These are phyloP conservation scores for Amphiprion ocellaris DNA, from an alignment of 2,113 vertebrate genomes.

Conservation along the genomic window DNA sequence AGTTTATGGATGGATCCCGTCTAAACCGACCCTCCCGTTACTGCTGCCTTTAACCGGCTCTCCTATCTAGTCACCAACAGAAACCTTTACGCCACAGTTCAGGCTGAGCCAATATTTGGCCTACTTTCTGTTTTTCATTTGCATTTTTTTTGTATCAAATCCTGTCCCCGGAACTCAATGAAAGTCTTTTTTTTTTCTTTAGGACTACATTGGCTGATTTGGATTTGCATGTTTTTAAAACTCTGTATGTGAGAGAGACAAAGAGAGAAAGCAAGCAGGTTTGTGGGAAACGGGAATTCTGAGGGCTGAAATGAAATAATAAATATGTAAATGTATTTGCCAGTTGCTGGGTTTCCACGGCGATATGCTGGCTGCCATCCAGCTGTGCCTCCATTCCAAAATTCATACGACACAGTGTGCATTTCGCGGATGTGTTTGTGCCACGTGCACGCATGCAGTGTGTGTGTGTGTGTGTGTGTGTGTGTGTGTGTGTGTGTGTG, in stretches of 20 bases:
- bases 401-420: conserved; percentile 44
- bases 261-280: background rate
- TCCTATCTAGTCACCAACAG: conserved; percentile 40
- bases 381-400: conserved; percentile 55
- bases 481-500: conserved; percentile 29
- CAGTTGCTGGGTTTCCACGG: conserved; percentile 60
- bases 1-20: conserved; percentile 28
- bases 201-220: conserved; percentile 39
- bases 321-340: conserved; percentile 69
- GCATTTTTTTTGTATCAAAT: conserved; percentile 37
- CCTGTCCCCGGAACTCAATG: conserved; percentile 42
- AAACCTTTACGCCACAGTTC: conserved; percentile 48
- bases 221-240: conserved; percentile 39
- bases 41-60: conserved; percentile 22
- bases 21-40: conserved; percentile 27
- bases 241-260: conserved; percentile 4
- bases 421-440: conserved; percentile 20
- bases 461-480: conserved; percentile 8
- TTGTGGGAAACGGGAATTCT: conserved; percentile 32
- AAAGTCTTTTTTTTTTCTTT: conserved; percentile 12
- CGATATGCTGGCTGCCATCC: conserved; percentile 62
- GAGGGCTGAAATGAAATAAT: conserved; percentile 67
- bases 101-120: conserved; percentile 51
- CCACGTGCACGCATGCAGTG: background rate
- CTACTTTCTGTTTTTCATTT: conserved; percentile 46